These are phyloP conservation scores for Timema cristinae DNA, from an alignment of 2,888 invertebrate species.

Conservation along the genomic window DNA sequence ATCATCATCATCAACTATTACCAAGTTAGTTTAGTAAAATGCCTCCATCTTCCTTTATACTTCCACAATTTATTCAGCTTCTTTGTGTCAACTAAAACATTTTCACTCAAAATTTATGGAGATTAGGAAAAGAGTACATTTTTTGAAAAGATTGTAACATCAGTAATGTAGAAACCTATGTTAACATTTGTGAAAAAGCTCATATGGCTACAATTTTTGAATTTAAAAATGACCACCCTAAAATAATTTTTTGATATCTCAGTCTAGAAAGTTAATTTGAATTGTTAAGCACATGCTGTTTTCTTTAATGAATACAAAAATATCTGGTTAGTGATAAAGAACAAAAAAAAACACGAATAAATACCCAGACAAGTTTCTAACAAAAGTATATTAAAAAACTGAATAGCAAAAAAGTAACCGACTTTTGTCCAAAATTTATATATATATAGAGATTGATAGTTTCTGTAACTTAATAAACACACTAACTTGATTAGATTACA, in stretches of 20 bases:
- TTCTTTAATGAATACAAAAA: background rate
- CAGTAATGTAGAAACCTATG: background rate
- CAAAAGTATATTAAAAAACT: background rate
- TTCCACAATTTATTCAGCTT: background rate
- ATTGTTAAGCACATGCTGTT: background rate
- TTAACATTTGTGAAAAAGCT: background rate
- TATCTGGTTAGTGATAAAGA: slow-evolving; percentile 7
- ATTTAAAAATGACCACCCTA: background rate
- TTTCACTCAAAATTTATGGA: background rate
- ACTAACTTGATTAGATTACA: slow-evolving; percentile 1
- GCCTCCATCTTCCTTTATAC: too few species aligned
- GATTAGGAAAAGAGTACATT: background rate
- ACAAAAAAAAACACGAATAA: background rate
- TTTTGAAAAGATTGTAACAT: slow-evolving; percentile 8
- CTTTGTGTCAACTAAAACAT: background rate
- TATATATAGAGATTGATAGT: background rate
- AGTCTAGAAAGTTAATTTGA: background rate
- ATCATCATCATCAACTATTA: too few species aligned
- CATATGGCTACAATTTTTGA: background rate
- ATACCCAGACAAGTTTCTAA: background rate
- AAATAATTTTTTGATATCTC: background rate
- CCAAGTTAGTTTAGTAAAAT: too few species aligned
- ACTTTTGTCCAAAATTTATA: background rate
- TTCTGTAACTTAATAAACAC: background rate
- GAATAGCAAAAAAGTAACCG: background rate